Evolutionary conservation across 30 jellyfish, hydroid and myxozoan genomes (phyloP), one percentile per base, ranked within the genome.

Genomic region (Turritopsis dohrnii): DNA sequence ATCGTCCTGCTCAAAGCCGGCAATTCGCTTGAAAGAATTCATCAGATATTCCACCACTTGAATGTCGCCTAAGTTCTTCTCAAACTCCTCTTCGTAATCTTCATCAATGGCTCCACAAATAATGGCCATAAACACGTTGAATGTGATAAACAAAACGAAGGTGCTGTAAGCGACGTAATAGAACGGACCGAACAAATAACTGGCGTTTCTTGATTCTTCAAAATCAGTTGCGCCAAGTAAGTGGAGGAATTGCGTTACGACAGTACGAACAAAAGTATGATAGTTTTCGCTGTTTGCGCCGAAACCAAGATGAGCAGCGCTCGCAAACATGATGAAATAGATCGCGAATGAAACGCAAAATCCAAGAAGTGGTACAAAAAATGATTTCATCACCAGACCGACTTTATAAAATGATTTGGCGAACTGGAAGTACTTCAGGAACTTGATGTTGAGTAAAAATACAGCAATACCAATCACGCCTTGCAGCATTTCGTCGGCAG

Each of bases 161-260:
- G 84, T 72, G 21, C 85, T 84, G 26, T 84, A 90, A 30, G 84
- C 29, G 18, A 81, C 52, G 81, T 77, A 90, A 31, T 74, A 90
- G 28, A 81, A 21, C 1, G 93, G 90, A 21, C 93, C 95, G n/a
- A 90, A 66, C 18, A 79, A 23, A 16, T 86, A 71, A 71, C 82
- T 73, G 28, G 87, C 85, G n/a, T 81, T 53, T 75, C 71, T 23
- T 1, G 80, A 75, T 19, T 75, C 27, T 28, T 85, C 73, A 53
- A 66, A 90, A 19, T 71, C 86, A 3, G 89, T 76, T 30, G 90
- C 90, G 23, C 97, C 97, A 53, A 90, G 74, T 24, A 79, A 53
- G 88, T 79, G 84, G 52, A 86, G 65, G 54, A 85, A 52, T 72
- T 84, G 95, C 21, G 89, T 82, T 23, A 54, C 82, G 29, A 81